Conservation (phyloP, 2,797 vertebrate genomes). For the Chaetodon trifasciatus region DNA sequence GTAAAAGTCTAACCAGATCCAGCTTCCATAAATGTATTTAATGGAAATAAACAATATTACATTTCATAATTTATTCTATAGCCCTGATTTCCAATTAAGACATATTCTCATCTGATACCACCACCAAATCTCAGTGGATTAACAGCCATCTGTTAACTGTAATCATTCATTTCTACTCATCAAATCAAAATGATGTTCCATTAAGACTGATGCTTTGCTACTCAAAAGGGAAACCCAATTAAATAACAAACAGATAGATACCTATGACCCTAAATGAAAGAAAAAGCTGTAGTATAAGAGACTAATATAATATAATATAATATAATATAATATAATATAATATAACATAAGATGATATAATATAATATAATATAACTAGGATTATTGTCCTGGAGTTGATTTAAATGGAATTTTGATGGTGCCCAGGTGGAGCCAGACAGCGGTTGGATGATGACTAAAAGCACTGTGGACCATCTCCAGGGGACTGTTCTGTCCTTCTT, state of each 20-base stretch:
- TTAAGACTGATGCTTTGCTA: conserved; percentile 36
- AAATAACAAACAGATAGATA: conserved; percentile 2
- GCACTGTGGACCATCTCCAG: conserved; percentile 92
- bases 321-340: too few relatives aligned
- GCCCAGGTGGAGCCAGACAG: conserved; percentile 89
- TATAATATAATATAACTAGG: too few relatives aligned
- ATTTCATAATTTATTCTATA: conserved; percentile 1
- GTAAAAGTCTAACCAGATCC: neutral
- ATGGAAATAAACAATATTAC: conserved; percentile 17
- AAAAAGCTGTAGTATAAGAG: neutral
- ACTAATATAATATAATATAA: neutral
- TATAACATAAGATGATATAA: neutral
- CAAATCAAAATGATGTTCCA: conserved; percentile 36
- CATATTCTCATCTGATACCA: conserved; percentile 22
- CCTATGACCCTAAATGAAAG: neutral
- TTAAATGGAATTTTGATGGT: conserved; percentile 11
- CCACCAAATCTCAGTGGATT: conserved; percentile 42
- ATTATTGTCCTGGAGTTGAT: neutral
- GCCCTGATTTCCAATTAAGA: conserved; percentile 33
- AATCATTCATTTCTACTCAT: conserved; percentile 45
- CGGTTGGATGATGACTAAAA: conserved; percentile 95
- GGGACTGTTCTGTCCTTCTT: conserved; percentile 94
- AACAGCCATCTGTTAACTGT: conserved; percentile 55
- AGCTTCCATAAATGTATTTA: conserved; percentile 18
- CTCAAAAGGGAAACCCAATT: conserved; percentile 20